Evolutionary conservation across 2,113 vertebrate species (phyloP), one percentile per base, ranked within the genome.

Genomic region (Hippocampus zosterae): DNA sequence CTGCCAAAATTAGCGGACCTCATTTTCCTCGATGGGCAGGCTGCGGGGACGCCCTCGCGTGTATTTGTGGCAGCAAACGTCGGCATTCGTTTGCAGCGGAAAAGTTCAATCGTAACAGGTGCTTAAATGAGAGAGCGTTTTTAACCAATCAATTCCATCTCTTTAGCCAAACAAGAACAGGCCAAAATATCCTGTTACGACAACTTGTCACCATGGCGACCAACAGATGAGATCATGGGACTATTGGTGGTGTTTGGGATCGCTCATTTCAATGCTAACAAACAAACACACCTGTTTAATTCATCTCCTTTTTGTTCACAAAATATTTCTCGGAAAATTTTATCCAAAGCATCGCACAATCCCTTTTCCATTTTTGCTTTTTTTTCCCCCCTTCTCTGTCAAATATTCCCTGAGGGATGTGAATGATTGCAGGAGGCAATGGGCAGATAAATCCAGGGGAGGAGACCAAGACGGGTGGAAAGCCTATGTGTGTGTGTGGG

Each of bases 401-500:
- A 80, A 88, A 89, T 76, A 85, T 71, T 91, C 91, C 88, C 85
- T 56, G 76, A 84, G 88, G 91, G 76, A 86, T 90, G 93, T 95
- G 94, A 95, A 92, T 90, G 93, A 96, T 94, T 84, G 83, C 70
- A 78, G 92, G 85, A 89, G 90, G 90, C 82, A 86, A 88, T 73
- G 80, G 91, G 84, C 90, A 94, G 93, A 96, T 95, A 94, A 94
- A 95, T 95, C 91, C 92, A 64, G 78, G 61, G 67, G 75, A 72
- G 70, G 80, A 83, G 74, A 48, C 62, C 75, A 70, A 75, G 33
- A 23, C 44, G 41, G 67, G 55, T 60, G 59, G 65, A 41, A 27
- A 18, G 77, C 59, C 67, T 52, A 48, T 44, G 81, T 72, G 29
- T 33, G 29, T 29, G 29, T 29, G 29, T 29, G 29, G 2, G 29